These are phyloP conservation scores for Dicentrarchus labrax DNA, from an alignment of 2,113 vertebrate genomes.

Conservation along the genomic window DNA sequence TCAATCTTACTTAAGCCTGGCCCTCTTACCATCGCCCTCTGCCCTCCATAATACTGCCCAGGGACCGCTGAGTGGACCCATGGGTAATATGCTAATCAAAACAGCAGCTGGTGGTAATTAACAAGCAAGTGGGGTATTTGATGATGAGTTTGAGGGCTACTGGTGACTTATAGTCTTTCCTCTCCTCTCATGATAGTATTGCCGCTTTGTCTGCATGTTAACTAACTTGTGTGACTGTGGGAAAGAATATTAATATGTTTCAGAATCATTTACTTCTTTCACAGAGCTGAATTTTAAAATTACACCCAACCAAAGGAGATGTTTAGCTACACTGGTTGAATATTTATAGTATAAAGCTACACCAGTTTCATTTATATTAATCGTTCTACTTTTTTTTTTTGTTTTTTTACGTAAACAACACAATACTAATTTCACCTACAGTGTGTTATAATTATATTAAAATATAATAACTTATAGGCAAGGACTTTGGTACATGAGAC, in stretches of 20 bases:
- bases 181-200: constrained; percentile 9
- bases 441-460: not conserved
- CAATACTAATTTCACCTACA: not conserved
- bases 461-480: too few relatives aligned
- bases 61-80: constrained; percentile 38
- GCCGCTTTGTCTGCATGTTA: constrained; percentile 27
- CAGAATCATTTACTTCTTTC: not conserved
- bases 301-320: not conserved
- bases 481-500: too few relatives aligned
- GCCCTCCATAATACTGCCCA: constrained; percentile 36
- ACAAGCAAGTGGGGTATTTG: constrained; percentile 49
- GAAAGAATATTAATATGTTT: constrained; percentile 20
- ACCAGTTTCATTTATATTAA: too few relatives aligned
- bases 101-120: constrained; percentile 61
- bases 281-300: not conserved
- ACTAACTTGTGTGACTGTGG: not conserved
- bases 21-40: constrained; percentile 39
- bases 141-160: constrained; percentile 40
- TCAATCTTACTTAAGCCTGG: constrained; percentile 56
- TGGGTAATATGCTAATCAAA: constrained; percentile 55
- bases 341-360: not conserved
- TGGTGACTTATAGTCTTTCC: constrained; percentile 18
- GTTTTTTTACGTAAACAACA: not conserved
- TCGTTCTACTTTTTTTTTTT: not conserved
- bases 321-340: not conserved